Conservation (phyloP, 1,140 invertebrate genomes). For the Drosophila neocordata region DNA sequence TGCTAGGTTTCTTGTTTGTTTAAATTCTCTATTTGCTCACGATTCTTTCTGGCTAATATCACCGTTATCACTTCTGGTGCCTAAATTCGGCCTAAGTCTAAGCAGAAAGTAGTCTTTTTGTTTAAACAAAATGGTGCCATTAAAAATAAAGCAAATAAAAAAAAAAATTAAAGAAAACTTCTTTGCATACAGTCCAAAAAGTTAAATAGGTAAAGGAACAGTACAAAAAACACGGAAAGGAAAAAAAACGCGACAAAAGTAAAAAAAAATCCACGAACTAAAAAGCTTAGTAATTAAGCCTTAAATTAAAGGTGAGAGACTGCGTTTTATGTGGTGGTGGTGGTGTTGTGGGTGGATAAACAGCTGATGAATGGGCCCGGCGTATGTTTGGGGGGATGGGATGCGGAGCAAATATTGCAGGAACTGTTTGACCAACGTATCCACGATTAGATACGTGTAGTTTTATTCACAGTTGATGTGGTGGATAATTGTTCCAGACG, state of each 20-base stretch:
- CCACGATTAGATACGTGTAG: conserved; percentile 52
- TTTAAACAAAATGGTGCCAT: conserved; percentile 55
- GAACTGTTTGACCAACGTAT: conserved; percentile 46
- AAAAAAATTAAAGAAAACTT: conserved; percentile 40
- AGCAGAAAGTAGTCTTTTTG: conserved; percentile 67
- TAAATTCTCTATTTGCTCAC: conserved; percentile 77
- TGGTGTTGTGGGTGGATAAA: conserved; percentile 13
- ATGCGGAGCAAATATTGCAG: conserved; percentile 48
- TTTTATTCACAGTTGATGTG: conserved; percentile 71
- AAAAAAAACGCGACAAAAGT: conserved; percentile 58
- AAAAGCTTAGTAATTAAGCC: conserved; percentile 58
- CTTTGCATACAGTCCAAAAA: conserved; percentile 13
- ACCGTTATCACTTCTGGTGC: conserved; percentile 71
- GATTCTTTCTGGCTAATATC: conserved; percentile 74
- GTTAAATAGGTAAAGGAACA: conserved; percentile 1
- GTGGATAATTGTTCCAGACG: conserved; percentile 84
- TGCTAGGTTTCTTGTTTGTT: conserved; percentile 44
- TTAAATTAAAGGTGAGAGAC: conserved; percentile 54
- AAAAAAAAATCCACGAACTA: conserved; percentile 59
- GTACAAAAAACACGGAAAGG: conserved; percentile 30
- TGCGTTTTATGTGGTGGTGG: conserved; percentile 43
- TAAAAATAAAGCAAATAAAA: conserved; percentile 41
- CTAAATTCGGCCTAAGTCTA: conserved; percentile 64
- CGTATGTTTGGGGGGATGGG: conserved; percentile 4
- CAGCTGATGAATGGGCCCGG: conserved; percentile 51